phyloP scores from a whole-genome alignment of 2,113 vertebrate genomes.

The Arenaria interpres region DNA sequence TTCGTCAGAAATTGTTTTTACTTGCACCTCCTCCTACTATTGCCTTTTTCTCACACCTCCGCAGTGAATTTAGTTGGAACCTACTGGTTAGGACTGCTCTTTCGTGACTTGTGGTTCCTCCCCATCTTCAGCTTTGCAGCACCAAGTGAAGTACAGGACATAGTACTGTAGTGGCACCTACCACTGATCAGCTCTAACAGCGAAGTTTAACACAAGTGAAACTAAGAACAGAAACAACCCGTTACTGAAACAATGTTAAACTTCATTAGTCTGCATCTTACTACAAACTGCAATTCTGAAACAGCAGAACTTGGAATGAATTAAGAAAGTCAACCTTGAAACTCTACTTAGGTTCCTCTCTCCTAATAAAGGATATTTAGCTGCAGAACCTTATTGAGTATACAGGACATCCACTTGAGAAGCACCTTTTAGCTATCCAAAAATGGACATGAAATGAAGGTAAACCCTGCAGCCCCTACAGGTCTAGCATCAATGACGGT shows the following conservation, averaged over 20 bases:
- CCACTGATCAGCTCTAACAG: background rate
- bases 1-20: background rate
- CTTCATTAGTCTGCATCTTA: background rate
- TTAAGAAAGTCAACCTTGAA: background rate
- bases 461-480: background rate
- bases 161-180: rapidly evolving
- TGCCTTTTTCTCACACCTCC: background rate
- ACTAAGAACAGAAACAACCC: background rate
- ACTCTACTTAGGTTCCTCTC: rapidly evolving
- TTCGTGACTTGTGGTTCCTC: background rate
- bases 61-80: background rate
- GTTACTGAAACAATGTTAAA: rapidly evolving
- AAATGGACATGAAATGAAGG: rapidly evolving
- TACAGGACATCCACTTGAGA: rapidly evolving
- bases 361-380: background rate
- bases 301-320: background rate
- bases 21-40: background rate
- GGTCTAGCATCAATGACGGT: rapidly evolving
- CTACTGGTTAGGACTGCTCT: background rate
- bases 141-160: background rate
- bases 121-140: background rate
- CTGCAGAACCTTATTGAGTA: background rate
- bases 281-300: background rate
- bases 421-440: background rate
- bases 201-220: background rate